Evolutionary conservation across 2,797 vertebrate species (phyloP).

Genomic region (Dromococcyx pavoninus): DNA sequence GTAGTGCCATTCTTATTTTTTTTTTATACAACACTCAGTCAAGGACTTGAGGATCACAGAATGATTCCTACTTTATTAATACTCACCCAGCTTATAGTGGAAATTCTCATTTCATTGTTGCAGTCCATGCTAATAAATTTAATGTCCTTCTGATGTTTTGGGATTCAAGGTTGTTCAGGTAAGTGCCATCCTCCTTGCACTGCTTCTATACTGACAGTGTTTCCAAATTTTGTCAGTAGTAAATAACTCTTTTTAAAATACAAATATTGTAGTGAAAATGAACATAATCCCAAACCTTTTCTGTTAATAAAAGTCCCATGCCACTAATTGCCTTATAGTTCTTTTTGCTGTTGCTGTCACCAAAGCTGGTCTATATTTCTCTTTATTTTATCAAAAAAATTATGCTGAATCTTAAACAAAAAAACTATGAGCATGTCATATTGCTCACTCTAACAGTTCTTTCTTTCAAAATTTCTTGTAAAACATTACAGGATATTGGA

Average conservation of each 20-base stretch:
- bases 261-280: neutral
- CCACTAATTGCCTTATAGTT: neutral
- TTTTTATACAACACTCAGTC: neutral
- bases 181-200: neutral
- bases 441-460: neutral
- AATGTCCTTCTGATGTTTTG: neutral
- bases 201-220: neutral
- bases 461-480: neutral
- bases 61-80: slow-evolving; percentile 24
- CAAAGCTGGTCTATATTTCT: neutral
- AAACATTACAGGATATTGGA: neutral
- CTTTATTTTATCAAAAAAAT: neutral
- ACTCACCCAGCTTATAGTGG: neutral
- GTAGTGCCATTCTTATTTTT: neutral
- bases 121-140: slow-evolving; percentile 13
- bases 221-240: neutral
- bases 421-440: too few species aligned
- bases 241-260: neutral
- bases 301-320: neutral
- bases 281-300: neutral
- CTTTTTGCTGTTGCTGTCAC: neutral
- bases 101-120: slow-evolving; percentile 1
- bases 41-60: neutral
- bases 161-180: neutral
- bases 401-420: neutral